Conservation (phyloP, 23 tunicate genomes). For the Corella eumyota region DNA sequence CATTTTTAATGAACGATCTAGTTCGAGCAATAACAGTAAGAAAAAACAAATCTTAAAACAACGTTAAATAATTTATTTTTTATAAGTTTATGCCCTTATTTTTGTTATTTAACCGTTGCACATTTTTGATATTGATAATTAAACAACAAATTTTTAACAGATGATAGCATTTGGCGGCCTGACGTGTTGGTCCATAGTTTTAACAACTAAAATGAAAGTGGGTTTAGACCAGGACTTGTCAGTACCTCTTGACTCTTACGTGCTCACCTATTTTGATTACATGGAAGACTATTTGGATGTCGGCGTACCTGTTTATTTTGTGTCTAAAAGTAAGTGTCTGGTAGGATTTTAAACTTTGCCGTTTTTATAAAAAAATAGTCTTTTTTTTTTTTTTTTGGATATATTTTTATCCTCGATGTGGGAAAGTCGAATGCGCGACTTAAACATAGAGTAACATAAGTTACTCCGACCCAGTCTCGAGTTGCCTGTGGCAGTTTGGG, state of each 20-base stretch:
- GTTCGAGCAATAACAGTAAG: slow-evolving; percentile 81
- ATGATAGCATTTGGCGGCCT: slow-evolving; percentile 59
- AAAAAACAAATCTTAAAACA: not conserved
- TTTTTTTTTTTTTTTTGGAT: not conserved
- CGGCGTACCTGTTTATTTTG: slow-evolving; percentile 98
- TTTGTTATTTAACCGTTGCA: too few relatives aligned
- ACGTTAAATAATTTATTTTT: not conserved
- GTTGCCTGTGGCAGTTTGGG: too few relatives aligned
- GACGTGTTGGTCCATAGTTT: slow-evolving; percentile 44
- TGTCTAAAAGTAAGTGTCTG: slow-evolving; percentile 55
- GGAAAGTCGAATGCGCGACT: too few relatives aligned
- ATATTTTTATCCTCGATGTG: too few relatives aligned
- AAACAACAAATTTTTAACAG: slow-evolving; percentile 12
- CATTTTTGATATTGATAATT: too few relatives aligned
- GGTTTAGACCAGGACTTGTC: slow-evolving; percentile 97
- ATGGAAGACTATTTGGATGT: slow-evolving; percentile 94
- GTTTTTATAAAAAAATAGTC: not conserved
- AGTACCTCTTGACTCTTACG: slow-evolving; percentile 82
- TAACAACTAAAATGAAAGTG: slow-evolving; percentile 42
- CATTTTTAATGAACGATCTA: slow-evolving; percentile 88
- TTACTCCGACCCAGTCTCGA: too few relatives aligned
- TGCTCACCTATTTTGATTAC: slow-evolving; percentile 87
- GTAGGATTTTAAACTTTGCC: not conserved
- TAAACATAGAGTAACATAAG: too few relatives aligned
- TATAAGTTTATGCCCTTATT: not conserved